Conservation (phyloP, 2,797 vertebrate species). For the Sphenopsis melanotis region DNA sequence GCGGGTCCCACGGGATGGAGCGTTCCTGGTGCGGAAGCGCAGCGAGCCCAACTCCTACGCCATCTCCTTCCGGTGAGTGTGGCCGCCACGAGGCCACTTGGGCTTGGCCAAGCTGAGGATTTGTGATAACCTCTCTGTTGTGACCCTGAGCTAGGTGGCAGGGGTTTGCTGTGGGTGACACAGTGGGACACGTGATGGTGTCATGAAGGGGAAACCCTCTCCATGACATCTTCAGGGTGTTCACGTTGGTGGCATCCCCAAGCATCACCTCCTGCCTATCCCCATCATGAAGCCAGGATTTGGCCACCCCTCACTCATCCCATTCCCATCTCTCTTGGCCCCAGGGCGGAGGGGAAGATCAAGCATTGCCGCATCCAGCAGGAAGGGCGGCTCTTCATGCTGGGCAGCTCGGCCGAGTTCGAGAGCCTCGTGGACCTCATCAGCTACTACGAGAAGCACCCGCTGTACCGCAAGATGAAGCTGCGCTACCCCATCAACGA, state of each 20-base stretch:
- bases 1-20: constrained; percentile 71
- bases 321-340: neutral
- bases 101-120: neutral
- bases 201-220: neutral
- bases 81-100: neutral
- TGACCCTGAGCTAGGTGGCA: fast-evolving
- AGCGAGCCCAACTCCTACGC: constrained; percentile 70
- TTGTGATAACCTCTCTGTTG: neutral
- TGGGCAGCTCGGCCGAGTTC: constrained; percentile 74
- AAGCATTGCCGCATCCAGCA: constrained; percentile 78
- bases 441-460: constrained; percentile 76
- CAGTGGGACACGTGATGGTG: fast-evolving
- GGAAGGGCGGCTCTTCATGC: constrained; percentile 75
- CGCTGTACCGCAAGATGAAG: constrained; percentile 76
- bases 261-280: fast-evolving
- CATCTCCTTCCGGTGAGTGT: constrained; percentile 72
- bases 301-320: fast-evolving
- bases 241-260: neutral
- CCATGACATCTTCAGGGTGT: fast-evolving
- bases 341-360: constrained; percentile 76
- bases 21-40: constrained; percentile 74
- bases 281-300: neutral
- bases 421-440: constrained; percentile 76
- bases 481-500: constrained; percentile 77
- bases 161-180: neutral